phyloP scores from a whole-genome alignment of 1,140 invertebrate species.

The Cecropterus lyciades region DNA sequence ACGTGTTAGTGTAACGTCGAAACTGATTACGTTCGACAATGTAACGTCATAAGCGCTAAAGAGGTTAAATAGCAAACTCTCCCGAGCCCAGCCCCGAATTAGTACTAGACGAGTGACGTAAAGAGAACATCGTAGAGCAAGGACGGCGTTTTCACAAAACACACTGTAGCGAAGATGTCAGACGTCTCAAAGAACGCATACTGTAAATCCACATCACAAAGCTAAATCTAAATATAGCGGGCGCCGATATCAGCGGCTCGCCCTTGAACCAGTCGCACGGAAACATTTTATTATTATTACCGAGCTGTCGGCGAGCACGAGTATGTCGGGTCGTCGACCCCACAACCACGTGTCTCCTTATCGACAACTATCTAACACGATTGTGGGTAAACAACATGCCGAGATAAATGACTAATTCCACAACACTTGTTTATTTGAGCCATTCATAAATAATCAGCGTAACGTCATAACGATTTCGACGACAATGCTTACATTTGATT shows the following conservation, averaged over 20 bases:
- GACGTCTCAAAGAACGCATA: conserved; percentile 48
- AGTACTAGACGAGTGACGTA: neutral
- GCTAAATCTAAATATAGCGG: conserved; percentile 84
- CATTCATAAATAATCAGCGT: conserved; percentile 78
- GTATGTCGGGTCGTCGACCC: conserved; percentile 81
- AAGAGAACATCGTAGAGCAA: neutral
- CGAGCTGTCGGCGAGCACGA: conserved; percentile 82
- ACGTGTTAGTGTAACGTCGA: neutral
- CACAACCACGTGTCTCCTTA: conserved; percentile 82
- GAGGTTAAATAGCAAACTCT: neutral
- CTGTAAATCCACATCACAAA: conserved; percentile 70
- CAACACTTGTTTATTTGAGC: conserved; percentile 70
- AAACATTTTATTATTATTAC: conserved; percentile 85
- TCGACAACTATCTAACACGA: conserved; percentile 84
- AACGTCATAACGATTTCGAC: conserved; percentile 60
- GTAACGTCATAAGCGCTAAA: conserved; percentile 1
- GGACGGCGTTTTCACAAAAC: conserved; percentile 20
- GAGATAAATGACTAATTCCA: conserved; percentile 84
- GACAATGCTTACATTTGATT: conserved; percentile 44
- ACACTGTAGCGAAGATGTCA: conserved; percentile 38
- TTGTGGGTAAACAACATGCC: conserved; percentile 80
- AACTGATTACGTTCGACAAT: conserved; percentile 8
- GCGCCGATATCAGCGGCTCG: conserved; percentile 83
- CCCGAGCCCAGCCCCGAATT: neutral
- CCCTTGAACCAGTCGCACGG: conserved; percentile 84